A percentile compares a stretch with the other conserved stretches of the same genome.
phyloP scores from a whole-genome alignment of 1,140 invertebrate genomes.

The Leptinotarsa texana region DNA sequence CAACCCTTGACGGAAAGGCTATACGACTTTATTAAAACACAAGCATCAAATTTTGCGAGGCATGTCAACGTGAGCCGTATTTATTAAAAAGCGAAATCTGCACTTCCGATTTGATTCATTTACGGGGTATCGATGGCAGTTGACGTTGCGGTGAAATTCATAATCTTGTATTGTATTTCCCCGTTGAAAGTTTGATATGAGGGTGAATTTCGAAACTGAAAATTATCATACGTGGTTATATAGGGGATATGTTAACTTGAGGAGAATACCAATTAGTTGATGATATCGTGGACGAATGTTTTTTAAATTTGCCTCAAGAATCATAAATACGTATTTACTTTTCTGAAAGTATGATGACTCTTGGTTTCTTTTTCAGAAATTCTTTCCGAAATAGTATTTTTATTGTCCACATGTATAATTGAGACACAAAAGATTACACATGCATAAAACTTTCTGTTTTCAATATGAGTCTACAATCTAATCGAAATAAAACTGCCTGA shows the following conservation, averaged over 20 bases:
- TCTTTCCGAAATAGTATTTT: too few relatives aligned
- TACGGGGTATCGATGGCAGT: constrained; percentile 41
- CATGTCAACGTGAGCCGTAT: constrained; percentile 33
- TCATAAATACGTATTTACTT: too few relatives aligned
- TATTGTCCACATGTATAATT: too few relatives aligned
- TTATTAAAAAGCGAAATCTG: constrained; percentile 40
- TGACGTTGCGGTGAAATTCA: constrained; percentile 39
- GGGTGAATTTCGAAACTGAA: constrained; percentile 39
- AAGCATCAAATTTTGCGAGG: constrained; percentile 29
- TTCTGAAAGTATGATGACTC: too few relatives aligned
- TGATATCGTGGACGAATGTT: neutral
- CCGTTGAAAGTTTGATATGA: constrained; percentile 42
- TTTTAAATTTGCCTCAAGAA: too few relatives aligned
- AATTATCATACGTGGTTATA: constrained; percentile 25
- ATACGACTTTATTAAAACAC: constrained; percentile 38
- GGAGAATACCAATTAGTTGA: constrained; percentile 19
- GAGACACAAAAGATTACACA: too few relatives aligned
- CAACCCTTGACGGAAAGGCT: constrained; percentile 15
- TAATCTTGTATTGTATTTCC: constrained; percentile 42
- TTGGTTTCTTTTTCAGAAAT: too few relatives aligned
- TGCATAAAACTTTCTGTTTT: too few relatives aligned
- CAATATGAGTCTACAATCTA: too few relatives aligned
- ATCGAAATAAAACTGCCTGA: too few relatives aligned
- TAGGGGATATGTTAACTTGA: constrained; percentile 3
- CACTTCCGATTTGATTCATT: constrained; percentile 41